Percentiles rank a stretch among this genome's conserved stretches.
These are phyloP conservation scores for Tigriopus japonicus DNA, from an alignment of 1,140 invertebrate species.

Conservation along the genomic window DNA sequence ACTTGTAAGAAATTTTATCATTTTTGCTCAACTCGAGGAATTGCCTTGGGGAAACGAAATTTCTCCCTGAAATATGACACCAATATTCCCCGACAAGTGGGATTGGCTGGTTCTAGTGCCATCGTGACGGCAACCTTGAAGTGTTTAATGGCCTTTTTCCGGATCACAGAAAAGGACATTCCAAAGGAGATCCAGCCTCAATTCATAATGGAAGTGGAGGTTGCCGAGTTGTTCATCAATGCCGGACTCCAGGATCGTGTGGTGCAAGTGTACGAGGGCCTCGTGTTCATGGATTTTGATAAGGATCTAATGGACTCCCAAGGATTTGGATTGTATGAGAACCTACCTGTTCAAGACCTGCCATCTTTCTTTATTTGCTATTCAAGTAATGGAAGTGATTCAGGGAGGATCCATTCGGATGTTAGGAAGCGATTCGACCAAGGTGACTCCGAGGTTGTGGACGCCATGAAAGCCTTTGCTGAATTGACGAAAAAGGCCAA, in stretches of 20 bases:
- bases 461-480: constrained; percentile 22
- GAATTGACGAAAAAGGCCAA: constrained; percentile 21
- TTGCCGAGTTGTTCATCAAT: constrained; percentile 21
- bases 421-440: constrained; percentile 19
- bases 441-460: constrained; percentile 21
- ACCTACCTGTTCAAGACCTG: constrained; percentile 16
- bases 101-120: constrained; percentile 23
- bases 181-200: constrained; percentile 21
- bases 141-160: constrained; percentile 23
- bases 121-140: constrained; percentile 23
- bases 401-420: constrained; percentile 23
- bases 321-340: constrained; percentile 21
- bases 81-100: constrained; percentile 24
- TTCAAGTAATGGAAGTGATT: constrained; percentile 21
- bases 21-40: constrained; percentile 21
- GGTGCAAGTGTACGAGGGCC: constrained; percentile 23
- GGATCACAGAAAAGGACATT: constrained; percentile 19
- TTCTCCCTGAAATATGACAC: constrained; percentile 24
- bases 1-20: constrained; percentile 24
- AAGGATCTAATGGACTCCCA: constrained; percentile 19
- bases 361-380: constrained; percentile 23
- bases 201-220: constrained; percentile 23
- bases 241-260: constrained; percentile 24
- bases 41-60: constrained; percentile 21
- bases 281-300: constrained; percentile 24